Evolutionary conservation across 2,888 invertebrate genomes (phyloP).

Genomic region (Alloplasta piceator): DNA sequence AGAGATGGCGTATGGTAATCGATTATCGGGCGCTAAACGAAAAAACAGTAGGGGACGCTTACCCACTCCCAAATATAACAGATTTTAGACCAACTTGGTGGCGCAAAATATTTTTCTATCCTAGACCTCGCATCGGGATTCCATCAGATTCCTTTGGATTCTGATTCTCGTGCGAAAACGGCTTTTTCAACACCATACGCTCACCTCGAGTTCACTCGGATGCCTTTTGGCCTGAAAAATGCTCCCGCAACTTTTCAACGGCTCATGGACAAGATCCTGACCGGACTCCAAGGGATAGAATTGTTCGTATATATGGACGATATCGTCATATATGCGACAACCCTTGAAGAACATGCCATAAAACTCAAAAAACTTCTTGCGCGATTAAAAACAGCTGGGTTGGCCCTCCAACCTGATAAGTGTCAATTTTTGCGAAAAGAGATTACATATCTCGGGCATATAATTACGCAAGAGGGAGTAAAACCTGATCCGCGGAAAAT

Average conservation of each 20-base stretch:
- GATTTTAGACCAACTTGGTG: slow-evolving; percentile 19
- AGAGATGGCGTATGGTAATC: slow-evolving; percentile 29
- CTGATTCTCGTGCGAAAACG: background rate
- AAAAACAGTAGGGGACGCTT: slow-evolving; percentile 15
- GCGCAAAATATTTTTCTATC: slow-evolving; percentile 12
- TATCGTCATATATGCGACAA: slow-evolving; percentile 15
- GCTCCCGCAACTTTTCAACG: slow-evolving; percentile 30
- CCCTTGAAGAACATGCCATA: background rate
- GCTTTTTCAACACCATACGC: background rate
- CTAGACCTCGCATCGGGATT: slow-evolving; percentile 18
- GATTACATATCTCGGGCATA: slow-evolving; percentile 41
- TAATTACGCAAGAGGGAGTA: slow-evolving; percentile 37
- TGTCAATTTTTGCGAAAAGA: slow-evolving; percentile 33
- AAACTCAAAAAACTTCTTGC: background rate
- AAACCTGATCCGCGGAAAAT: slow-evolving; percentile 35
- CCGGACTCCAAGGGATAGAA: slow-evolving; percentile 2
- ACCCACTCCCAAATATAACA: slow-evolving; percentile 11
- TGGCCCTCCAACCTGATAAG: slow-evolving; percentile 37
- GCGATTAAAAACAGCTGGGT: slow-evolving; percentile 1
- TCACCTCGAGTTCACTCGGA: slow-evolving; percentile 14
- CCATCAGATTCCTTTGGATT: slow-evolving; percentile 14
- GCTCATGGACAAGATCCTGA: slow-evolving; percentile 7
- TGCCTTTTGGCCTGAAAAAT: slow-evolving; percentile 23
- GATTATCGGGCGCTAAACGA: slow-evolving; percentile 19
- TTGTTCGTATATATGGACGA: slow-evolving; percentile 27